Evolutionary conservation across 2,113 vertebrate species (phyloP).

Genomic region (Catharus fuscescens): DNA sequence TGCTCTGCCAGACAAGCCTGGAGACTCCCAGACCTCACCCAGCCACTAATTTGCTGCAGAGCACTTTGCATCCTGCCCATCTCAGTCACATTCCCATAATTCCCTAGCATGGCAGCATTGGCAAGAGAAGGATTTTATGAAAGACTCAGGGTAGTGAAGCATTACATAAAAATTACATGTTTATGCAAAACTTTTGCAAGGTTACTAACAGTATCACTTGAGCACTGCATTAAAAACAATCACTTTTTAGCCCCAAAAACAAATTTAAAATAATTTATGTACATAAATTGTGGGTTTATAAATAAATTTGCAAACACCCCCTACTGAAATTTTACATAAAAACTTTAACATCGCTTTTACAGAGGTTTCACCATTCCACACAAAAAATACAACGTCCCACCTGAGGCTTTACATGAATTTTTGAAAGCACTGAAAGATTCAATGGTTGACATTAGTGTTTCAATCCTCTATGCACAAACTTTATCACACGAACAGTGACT

Average conservation of each 20-base stretch:
- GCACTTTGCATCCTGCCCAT: not conserved
- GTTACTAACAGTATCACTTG: not conserved
- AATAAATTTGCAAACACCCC: not conserved
- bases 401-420: not conserved
- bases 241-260: not conserved
- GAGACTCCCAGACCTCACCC: not conserved
- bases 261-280: not conserved
- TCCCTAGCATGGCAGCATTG: rapidly evolving
- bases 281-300: not conserved
- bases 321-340: not conserved
- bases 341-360: not conserved
- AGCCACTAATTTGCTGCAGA: not conserved
- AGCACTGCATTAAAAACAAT: not conserved
- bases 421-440: not conserved
- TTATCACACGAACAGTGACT: not conserved
- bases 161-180: not conserved
- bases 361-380: not conserved
- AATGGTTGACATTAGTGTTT: not conserved
- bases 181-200: not conserved
- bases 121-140: not conserved
- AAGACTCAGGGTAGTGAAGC: not conserved
- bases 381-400: not conserved
- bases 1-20: not conserved
- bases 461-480: not conserved
- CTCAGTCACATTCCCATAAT: not conserved